Percentiles rank a stretch among this genome's conserved stretches.
These are phyloP conservation scores for Phocides pigmalion DNA, from an alignment of 1,140 invertebrate genomes.

Conservation along the genomic window DNA sequence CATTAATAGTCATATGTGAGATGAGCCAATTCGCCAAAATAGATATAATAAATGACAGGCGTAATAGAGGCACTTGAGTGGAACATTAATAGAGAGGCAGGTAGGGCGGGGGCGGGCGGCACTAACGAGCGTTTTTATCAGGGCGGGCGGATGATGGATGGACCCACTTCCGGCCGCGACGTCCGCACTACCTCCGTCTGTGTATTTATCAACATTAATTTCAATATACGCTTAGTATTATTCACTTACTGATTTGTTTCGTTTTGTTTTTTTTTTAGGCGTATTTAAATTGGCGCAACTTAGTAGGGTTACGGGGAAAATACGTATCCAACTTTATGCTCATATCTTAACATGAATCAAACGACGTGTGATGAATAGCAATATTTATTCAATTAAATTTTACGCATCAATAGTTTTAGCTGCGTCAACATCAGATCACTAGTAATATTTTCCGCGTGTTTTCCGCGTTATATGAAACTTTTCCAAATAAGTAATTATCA, in stretches of 20 bases:
- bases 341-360: not conserved
- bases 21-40: constrained; percentile 79
- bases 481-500: not conserved
- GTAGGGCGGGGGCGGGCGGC: constrained; percentile 53
- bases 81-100: constrained; percentile 80
- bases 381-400: not conserved
- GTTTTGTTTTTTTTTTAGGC: constrained; percentile 8
- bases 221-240: constrained; percentile 57
- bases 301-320: not conserved
- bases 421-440: not conserved
- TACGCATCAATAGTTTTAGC: not conserved
- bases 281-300: not conserved
- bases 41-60: constrained; percentile 80
- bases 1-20: constrained; percentile 49
- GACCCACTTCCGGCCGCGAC: constrained; percentile 68
- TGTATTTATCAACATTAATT: constrained; percentile 80
- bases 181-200: constrained; percentile 58
- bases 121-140: constrained; percentile 82
- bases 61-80: constrained; percentile 80
- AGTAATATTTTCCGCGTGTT: not conserved
- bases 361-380: not conserved
- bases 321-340: not conserved
- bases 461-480: not conserved
- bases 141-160: constrained; percentile 79
- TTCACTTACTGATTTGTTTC: constrained; percentile 31